Base-by-base conservation (phyloP, 2,797 vertebrate species). In the Brachyalestes nurse region DNA sequence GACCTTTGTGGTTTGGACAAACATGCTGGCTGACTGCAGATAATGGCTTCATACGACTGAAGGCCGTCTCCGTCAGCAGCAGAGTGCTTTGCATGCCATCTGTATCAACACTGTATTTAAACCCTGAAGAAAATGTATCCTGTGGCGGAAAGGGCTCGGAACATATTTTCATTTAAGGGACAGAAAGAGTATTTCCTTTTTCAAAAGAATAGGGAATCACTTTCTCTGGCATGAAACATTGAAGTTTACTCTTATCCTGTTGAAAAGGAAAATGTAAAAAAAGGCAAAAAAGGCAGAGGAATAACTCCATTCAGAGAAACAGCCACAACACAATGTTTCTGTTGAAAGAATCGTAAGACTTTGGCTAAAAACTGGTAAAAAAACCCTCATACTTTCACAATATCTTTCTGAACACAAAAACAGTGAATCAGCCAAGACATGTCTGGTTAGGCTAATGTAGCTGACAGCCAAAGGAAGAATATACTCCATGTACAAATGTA, bases 1-100 rank as follows among this genome's bases (percentile, higher is more conserved):
- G 49, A 19, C 42, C 34, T 78, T 78, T 83, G 67, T 81, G 83
- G 79, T 82, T 78, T 79, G 67, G 78, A 75, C 49, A 55, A 45
- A 51, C 19, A 70, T 65, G 21, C 80, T 51, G 66, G 51, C 38
- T 55, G 77, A 64, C 80, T 75, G 72, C 23, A 76, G 78, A 85
- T 75, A 77, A 79, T 82, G 45, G 76, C 66, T 75, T 84, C 66
- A 69, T 73, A 61, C 25, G 19, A 78, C 78, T 57, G 58, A 62
- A 69, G 72, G 49, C 67, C 25, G 62, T 45, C 65, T 74, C 53
- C 62, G 34, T 79, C 71, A 69, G 4, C 25, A 79, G 60, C 10
- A 78, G n/a, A 76, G 70, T 28, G 34, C 25, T 6, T 0, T 64
- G 42, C 67, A 73, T 25, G 6, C 16, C 53, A 49, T 58, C 19